Evolutionary conservation across 2,113 vertebrate species (phyloP), one percentile per base, ranked within the genome.

Genomic region (Motacilla alba): DNA sequence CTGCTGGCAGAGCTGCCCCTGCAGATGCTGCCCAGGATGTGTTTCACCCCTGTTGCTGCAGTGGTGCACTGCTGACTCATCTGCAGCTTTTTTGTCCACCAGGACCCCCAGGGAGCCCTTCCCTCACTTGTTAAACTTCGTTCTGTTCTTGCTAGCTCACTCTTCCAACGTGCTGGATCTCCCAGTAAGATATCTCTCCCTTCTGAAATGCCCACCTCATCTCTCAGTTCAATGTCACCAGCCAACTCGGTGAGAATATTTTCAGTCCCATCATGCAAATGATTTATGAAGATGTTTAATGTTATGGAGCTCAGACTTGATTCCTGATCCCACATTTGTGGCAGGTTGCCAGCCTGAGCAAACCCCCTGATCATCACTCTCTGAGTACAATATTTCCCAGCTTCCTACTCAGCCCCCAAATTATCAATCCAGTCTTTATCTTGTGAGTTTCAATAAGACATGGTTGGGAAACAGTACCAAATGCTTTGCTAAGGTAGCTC

Each of bases 11-110:
- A 35, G 35, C 35, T 19, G 30, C 0, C 17, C 11, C 8, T 26
- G 30, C 0, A 1, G 15, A 41, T 35, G 37, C 20, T 49, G 49
- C 10, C 23, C 0, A 0, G 52, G 7, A 43, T 26, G 3, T 1
- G 3, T 27, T 72, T 44, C 52, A 18, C 31, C 28, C 59, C 28
- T 66, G 11, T 2, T 59, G 4, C 3, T 88, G 7, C 30, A 52
- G 22, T 17, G 19, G 4, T n/a, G 28, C 18, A 7, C 10, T 83
- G 21, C 35, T 70, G 26, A 30, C 18, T 27, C 41, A 8, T 9
- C 7, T 66, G 52, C 46, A 82, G 30, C 12, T n/a, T 55, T 69
- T 4, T 12, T 74, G 28, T 41, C 37, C 21, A 8, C 24, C 14
- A 53, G 11, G 14, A 69, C 1, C 5, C 5, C 7, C 26, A 52